Percentiles rank a stretch among this genome's conserved stretches.
Conservation (phyloP, 2,797 vertebrate species). For the Myiotriccus ornatus region DNA sequence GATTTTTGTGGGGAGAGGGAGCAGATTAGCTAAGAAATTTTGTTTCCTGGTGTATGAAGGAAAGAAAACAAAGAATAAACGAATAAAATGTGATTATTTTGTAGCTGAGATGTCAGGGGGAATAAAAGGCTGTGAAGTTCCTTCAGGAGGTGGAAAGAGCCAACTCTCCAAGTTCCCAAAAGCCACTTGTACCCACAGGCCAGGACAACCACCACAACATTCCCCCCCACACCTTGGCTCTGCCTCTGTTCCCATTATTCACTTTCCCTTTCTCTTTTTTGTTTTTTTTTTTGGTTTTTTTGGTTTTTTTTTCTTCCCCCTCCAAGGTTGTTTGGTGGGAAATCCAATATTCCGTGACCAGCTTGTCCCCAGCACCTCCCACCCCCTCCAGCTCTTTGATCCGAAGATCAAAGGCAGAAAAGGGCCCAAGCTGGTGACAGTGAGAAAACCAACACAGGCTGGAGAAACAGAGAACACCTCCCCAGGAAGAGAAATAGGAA, state of each 20-base stretch:
- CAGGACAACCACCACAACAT: neutral
- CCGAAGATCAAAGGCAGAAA: slow-evolving; percentile 16
- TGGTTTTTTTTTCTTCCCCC: neutral
- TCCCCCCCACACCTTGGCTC: neutral
- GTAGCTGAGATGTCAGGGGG: neutral
- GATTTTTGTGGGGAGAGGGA: neutral
- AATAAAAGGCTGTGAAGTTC: neutral
- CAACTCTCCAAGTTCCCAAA: neutral
- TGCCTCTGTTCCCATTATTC: neutral
- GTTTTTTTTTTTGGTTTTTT: neutral
- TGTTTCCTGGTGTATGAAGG: neutral
- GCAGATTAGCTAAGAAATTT: neutral
- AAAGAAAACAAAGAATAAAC: neutral
- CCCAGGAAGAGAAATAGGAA: neutral
- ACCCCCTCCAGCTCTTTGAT: neutral
- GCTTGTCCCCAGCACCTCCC: neutral
- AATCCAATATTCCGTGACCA: neutral
- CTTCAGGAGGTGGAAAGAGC: neutral
- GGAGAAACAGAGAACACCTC: neutral
- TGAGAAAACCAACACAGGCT: neutral
- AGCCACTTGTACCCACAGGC: neutral
- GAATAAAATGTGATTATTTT: neutral
- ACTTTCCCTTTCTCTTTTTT: neutral
- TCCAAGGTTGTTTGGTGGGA: neutral
- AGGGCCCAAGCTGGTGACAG: neutral